phyloP scores from a whole-genome alignment of 2,113 vertebrate genomes.

The Thunnus maccoyii region DNA sequence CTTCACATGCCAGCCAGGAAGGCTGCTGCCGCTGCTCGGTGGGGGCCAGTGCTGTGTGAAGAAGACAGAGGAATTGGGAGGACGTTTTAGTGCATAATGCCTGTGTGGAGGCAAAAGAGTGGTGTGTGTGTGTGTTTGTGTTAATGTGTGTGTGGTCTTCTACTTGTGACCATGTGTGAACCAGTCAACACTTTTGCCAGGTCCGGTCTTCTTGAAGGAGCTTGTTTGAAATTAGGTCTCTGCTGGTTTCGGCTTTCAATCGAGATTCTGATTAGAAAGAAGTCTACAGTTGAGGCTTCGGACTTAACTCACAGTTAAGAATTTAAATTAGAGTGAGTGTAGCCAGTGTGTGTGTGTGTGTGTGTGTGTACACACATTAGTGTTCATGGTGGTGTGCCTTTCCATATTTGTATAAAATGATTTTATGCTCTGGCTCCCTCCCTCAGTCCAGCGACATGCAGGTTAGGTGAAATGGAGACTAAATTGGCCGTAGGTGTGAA shows the following conservation, averaged over 20 bases:
- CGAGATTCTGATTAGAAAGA: not conserved
- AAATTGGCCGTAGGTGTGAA: not conserved
- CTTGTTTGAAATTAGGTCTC: constrained; percentile 8
- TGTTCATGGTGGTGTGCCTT: not conserved
- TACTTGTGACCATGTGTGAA: constrained; percentile 25
- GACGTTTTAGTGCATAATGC: constrained; percentile 61
- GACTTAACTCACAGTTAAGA: not conserved
- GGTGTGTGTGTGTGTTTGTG: constrained; percentile 3
- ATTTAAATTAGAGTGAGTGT: not conserved
- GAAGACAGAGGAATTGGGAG: constrained; percentile 73
- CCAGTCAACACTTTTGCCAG: not conserved
- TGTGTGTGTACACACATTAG: not conserved
- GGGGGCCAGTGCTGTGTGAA: constrained; percentile 74
- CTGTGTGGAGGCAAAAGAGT: constrained; percentile 36
- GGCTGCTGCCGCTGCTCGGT: constrained; percentile 72
- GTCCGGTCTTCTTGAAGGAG: constrained; percentile 4
- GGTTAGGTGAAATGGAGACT: constrained; percentile 12
- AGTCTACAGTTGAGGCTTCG: not conserved
- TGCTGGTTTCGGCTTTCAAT: constrained; percentile 7
- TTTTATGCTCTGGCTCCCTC: not conserved
- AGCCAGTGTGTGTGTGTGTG: not conserved
- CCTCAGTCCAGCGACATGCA: not conserved
- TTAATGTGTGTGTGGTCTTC: not conserved
- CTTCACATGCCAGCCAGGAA: constrained; percentile 82
- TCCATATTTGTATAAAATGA: constrained; percentile 11